Percentiles rank a stretch among this genome's conserved stretches.
These are phyloP conservation scores for Ophiothrix spiculata DNA, from an alignment of 35 echinoderm and acorn worm species.

Conservation along the genomic window DNA sequence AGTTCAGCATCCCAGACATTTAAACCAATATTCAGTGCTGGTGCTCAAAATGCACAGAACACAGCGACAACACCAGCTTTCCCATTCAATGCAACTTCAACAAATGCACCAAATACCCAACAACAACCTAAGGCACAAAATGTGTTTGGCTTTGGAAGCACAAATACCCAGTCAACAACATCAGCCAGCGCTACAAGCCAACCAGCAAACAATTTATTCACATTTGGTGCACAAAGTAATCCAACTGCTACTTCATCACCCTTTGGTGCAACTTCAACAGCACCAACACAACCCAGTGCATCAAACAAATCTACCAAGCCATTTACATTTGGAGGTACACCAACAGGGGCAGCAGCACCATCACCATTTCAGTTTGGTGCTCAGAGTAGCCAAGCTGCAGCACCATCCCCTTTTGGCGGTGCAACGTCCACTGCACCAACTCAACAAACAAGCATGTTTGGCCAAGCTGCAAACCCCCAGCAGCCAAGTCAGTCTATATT, in stretches of 20 bases:
- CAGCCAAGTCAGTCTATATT: not conserved
- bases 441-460: not conserved
- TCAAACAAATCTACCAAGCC: not conserved
- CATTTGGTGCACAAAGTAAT: not conserved
- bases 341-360: not conserved
- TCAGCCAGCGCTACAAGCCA: not conserved
- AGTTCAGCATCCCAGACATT: not conserved
- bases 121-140: not conserved
- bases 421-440: not conserved
- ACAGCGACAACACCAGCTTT: not conserved
- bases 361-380: no score
- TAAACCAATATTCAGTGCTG: slow-evolving; percentile 4
- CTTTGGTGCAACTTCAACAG: slow-evolving; percentile 12
- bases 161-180: not conserved
- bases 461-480: not conserved
- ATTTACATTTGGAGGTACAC: not conserved
- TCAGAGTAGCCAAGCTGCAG: no score
- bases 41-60: not conserved
- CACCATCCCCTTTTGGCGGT: no score
- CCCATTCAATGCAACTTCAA: slow-evolving; percentile 3
- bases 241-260: not conserved
- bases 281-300: not conserved
- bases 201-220: not conserved
- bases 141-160: not conserved
- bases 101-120: not conserved